Percentiles rank a stretch among this genome's conserved stretches.
Conservation (phyloP, 2,113 vertebrate genomes). For the Pipa parva region DNA sequence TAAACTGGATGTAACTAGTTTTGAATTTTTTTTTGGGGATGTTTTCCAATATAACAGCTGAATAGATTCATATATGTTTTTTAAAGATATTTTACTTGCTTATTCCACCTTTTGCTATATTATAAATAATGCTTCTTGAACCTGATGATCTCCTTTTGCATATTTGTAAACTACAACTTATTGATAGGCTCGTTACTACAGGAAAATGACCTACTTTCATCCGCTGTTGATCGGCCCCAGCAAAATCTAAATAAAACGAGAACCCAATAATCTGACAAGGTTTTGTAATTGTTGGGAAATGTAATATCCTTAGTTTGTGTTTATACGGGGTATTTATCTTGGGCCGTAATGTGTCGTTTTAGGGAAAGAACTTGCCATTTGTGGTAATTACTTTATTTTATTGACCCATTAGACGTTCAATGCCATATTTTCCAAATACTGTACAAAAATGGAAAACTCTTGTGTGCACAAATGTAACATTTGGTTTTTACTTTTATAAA, state of each 20-base stretch:
- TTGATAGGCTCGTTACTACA: not conserved
- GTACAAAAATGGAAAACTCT: not conserved
- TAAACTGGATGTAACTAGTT: too few relatives aligned
- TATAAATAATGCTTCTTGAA: too few relatives aligned
- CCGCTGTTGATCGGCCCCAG: not conserved
- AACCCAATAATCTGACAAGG: not conserved
- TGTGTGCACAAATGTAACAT: not conserved
- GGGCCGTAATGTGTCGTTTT: not conserved
- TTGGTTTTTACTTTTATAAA: not conserved
- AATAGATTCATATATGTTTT: too few relatives aligned
- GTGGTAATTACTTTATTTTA: too few relatives aligned
- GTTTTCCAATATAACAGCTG: too few relatives aligned
- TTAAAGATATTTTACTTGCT: too few relatives aligned
- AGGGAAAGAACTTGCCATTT: too few relatives aligned
- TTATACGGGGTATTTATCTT: constrained; percentile 2
- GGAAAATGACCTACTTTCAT: not conserved
- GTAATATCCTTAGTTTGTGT: not conserved
- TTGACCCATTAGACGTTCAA: not conserved
- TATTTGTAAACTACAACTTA: too few relatives aligned
- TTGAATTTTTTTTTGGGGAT: too few relatives aligned
- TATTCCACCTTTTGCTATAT: too few relatives aligned
- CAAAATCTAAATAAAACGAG: not conserved
- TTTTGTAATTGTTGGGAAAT: too few relatives aligned
- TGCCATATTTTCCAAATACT: not conserved
- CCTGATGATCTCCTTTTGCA: too few relatives aligned